Evolutionary conservation across 2,888 invertebrate genomes (phyloP).

Genomic region (Metopia argyrocephala): DNA sequence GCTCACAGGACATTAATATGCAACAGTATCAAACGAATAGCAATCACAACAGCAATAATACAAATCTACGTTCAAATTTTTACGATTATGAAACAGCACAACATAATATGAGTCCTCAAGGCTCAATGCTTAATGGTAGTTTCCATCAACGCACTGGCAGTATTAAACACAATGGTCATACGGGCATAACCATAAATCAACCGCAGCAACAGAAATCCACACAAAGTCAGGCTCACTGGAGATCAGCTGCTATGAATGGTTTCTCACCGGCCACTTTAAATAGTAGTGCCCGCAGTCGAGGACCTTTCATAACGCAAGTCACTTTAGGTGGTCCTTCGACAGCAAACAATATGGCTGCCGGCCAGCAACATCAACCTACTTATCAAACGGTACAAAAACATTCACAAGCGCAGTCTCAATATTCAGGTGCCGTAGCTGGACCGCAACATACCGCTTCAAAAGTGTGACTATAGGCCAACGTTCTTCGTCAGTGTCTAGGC

Average conservation of each 20-base stretch:
- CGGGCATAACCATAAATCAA: constrained; percentile 71
- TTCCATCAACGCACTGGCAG: constrained; percentile 69
- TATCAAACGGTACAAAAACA: constrained; percentile 75
- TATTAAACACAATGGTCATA: constrained; percentile 73
- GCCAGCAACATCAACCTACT: constrained; percentile 69
- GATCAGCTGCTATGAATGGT: constrained; percentile 75
- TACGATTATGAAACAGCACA: constrained; percentile 91
- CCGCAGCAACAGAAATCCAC: constrained; percentile 71
- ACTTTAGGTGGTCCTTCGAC: constrained; percentile 80
- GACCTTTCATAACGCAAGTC: constrained; percentile 83
- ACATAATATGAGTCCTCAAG: constrained; percentile 78
- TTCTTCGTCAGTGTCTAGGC: constrained; percentile 69
- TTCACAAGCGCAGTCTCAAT: constrained; percentile 68
- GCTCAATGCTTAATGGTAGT: constrained; percentile 65
- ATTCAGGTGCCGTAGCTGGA: constrained; percentile 69
- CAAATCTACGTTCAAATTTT: constrained; percentile 83
- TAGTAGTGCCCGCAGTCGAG: constrained; percentile 79
- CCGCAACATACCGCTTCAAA: constrained; percentile 77
- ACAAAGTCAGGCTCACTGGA: constrained; percentile 75
- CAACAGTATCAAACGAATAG: constrained; percentile 68
- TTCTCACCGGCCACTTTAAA: constrained; percentile 74
- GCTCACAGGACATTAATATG: constrained; percentile 81
- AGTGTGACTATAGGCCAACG: constrained; percentile 78
- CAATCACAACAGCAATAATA: constrained; percentile 41
- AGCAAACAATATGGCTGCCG: constrained; percentile 80